Percentiles rank a stretch among this genome's conserved stretches.
phyloP scores from a whole-genome alignment of 2,113 vertebrate genomes.

The Nannospalax galili region DNA sequence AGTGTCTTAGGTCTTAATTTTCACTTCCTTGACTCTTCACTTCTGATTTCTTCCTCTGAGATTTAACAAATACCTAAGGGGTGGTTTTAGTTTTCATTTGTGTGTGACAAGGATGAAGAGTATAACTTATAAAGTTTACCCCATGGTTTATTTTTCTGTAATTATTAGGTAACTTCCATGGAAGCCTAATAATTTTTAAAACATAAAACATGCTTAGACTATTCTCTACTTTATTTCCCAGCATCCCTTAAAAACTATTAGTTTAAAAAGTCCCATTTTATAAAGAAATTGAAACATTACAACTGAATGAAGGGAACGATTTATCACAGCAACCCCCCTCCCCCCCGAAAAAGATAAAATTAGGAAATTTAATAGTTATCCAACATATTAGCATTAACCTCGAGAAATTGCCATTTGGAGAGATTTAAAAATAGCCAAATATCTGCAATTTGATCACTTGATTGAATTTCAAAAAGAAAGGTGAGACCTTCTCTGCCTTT shows the following conservation, averaged over 20 bases:
- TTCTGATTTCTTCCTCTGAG: conserved; percentile 33
- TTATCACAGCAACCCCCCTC: background rate
- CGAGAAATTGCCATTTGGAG: background rate
- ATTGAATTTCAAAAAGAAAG: background rate
- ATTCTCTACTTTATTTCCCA: background rate
- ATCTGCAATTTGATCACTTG: background rate
- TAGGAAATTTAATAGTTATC: background rate
- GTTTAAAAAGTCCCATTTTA: background rate
- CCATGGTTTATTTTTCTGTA: background rate
- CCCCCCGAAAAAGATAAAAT: background rate
- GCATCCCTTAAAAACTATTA: background rate
- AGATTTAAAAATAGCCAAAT: background rate
- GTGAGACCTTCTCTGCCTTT: background rate
- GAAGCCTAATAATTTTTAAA: conserved; percentile 8
- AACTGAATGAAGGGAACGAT: background rate
- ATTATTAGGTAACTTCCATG: background rate
- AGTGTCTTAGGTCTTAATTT: conserved; percentile 15
- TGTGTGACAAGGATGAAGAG: background rate
- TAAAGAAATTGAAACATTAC: background rate
- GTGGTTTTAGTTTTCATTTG: background rate
- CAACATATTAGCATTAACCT: background rate
- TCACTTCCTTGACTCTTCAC: conserved; percentile 27
- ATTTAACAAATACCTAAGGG: background rate
- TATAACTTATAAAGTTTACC: background rate
- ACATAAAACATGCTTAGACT: background rate